Conservation (phyloP, 2,797 vertebrate genomes). For the Pygocentrus nattereri region DNA sequence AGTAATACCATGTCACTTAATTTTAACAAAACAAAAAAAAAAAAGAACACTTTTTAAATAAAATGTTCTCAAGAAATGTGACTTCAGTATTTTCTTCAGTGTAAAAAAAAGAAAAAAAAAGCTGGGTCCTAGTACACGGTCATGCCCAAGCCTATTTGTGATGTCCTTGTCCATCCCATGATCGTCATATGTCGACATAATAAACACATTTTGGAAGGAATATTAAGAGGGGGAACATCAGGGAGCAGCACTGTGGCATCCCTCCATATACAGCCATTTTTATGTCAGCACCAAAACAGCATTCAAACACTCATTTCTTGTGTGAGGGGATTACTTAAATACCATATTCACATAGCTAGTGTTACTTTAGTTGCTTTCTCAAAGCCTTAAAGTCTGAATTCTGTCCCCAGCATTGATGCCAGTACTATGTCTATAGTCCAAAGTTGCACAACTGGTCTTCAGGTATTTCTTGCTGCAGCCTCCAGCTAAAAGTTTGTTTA, state of each 20-base stretch:
- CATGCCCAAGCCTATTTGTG: too few relatives aligned
- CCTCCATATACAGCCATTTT: neutral
- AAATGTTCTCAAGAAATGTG: too few relatives aligned
- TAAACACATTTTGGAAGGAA: too few relatives aligned
- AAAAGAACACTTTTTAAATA: too few relatives aligned
- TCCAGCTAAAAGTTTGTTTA: neutral
- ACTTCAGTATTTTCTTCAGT: too few relatives aligned
- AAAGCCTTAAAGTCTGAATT: neutral
- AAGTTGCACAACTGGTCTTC: neutral
- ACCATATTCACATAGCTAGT: neutral
- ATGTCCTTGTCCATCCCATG: too few relatives aligned
- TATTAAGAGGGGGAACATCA: neutral
- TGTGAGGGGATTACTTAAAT: neutral
- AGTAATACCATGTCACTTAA: too few relatives aligned
- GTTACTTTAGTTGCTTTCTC: neutral
- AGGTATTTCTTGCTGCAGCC: neutral
- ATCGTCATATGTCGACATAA: too few relatives aligned
- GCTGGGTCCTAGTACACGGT: too few relatives aligned
- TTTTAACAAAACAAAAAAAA: too few relatives aligned
- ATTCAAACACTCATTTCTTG: too few relatives aligned
- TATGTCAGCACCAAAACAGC: neutral
- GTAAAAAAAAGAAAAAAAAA: too few relatives aligned
- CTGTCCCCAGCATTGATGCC: neutral
- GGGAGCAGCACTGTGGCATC: neutral
- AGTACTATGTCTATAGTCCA: neutral